Evolutionary conservation across 2,113 vertebrate species (phyloP), one percentile per base, ranked within the genome.

Genomic region (Entomyzon cyanotis): DNA sequence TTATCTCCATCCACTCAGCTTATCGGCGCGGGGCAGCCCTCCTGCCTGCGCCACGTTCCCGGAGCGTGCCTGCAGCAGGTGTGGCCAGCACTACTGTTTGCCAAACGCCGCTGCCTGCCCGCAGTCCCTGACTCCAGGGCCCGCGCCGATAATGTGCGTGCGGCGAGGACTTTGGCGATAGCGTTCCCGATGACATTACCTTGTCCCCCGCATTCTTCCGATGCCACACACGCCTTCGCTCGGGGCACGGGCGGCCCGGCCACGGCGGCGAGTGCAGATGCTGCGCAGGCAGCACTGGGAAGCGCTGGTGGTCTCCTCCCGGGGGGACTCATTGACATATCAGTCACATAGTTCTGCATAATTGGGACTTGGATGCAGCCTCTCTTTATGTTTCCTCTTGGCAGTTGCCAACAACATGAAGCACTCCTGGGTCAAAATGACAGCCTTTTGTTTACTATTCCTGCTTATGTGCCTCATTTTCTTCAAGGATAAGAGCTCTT

Each of bases 51-150:
- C 95, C 98, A 98, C 97, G 97, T 98, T 98, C 97, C 97, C 84
- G 96, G 96, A 98, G 98, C 94, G 98, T 97, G 98, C 95, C 97
- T 96, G 95, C 96, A 94, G 95, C 97, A 98, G 98, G 98, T 98
- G 98, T 98, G 98, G 98, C 96, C 98, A 17, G 81, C 96, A 78
- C 91, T 92, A 50, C 95, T 30, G 91, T 77, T 47, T 8, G 94
- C 90, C 90, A 79, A 75, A 47, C 37, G 93, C 90, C 27, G 35
- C 94, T 17, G 91, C 83, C 94, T 63, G 96, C 96, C 95, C 95
- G 33, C 94, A 96, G 97, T 97, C 98, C 98, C 98, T 98, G 98
- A 98, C 97, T 97, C 90, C 12, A 2, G 83, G 90, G 62, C 95
- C 74, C 46, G 31, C 2, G 71, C 79, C 60, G 96, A 97, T 96